phyloP scores from a whole-genome alignment of 2,888 invertebrate species.

The Heteropelma amictum region DNA sequence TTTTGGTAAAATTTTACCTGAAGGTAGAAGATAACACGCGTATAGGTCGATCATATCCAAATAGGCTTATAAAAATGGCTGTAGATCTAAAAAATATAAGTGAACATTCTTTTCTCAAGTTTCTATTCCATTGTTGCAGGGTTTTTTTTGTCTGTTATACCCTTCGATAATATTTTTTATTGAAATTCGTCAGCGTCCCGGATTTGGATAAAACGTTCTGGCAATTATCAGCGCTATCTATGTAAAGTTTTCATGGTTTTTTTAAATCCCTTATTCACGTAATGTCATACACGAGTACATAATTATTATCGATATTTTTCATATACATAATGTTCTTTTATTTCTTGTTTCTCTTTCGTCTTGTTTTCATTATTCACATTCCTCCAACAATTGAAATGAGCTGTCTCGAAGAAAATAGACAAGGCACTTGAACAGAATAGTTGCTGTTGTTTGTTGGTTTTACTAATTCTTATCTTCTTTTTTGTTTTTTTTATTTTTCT shows the following conservation, averaged over 20 bases:
- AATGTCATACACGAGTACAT: conserved; percentile 46
- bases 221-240: conserved; percentile 52
- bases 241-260: conserved; percentile 31
- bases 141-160: conserved; percentile 59
- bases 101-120: conserved; percentile 64
- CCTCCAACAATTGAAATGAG: conserved; percentile 77
- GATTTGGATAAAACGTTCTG: conserved; percentile 42
- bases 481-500: conserved; percentile 35
- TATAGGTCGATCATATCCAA: conserved; percentile 71
- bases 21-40: conserved; percentile 69
- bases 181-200: conserved; percentile 40
- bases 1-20: conserved; percentile 10
- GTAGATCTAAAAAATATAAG: conserved; percentile 77
- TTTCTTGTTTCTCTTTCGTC: conserved; percentile 47
- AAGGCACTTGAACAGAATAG: conserved; percentile 77
- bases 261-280: conserved; percentile 40
- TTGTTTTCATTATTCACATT: conserved; percentile 72
- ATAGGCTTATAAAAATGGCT: conserved; percentile 76
- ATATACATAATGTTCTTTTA: conserved; percentile 64
- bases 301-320: conserved; percentile 51
- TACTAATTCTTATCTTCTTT: conserved; percentile 55
- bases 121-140: conserved; percentile 23
- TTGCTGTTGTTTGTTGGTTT: conserved; percentile 56
- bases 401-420: conserved; percentile 77
- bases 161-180: conserved; percentile 31